phyloP scores from a whole-genome alignment of 92 coral and sea anemone species.

The Bergia puertoricense region DNA sequence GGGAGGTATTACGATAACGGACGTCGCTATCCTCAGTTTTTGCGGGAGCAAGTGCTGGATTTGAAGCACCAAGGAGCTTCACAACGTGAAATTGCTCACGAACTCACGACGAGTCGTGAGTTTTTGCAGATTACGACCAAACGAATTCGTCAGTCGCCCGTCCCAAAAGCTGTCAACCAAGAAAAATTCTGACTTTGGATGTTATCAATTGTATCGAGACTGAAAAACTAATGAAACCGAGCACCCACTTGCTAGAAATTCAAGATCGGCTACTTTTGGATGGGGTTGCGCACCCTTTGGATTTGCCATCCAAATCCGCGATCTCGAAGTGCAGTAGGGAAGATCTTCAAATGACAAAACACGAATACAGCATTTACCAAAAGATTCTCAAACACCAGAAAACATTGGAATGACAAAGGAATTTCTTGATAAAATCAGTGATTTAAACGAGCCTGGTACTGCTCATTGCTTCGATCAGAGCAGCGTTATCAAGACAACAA shows the following conservation, averaged over 20 bases:
- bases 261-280: conserved; percentile 41
- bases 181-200: background rate
- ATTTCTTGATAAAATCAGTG: conserved; percentile 9
- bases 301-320: background rate
- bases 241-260: conserved; percentile 43
- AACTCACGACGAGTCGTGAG: too few species aligned
- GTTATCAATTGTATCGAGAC: conserved; percentile 60
- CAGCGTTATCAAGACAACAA: conserved; percentile 30
- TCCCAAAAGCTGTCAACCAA: too few species aligned
- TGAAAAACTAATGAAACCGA: conserved; percentile 60
- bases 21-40: too few species aligned
- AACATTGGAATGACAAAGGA: background rate
- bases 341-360: background rate
- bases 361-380: background rate
- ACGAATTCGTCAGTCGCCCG: too few species aligned
- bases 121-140: too few species aligned
- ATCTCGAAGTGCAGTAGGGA: background rate
- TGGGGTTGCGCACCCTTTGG: background rate
- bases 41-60: too few species aligned
- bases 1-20: too few species aligned
- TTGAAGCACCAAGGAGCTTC: too few species aligned
- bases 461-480: too few species aligned
- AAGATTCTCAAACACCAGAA: background rate
- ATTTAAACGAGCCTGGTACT: conserved; percentile 24
- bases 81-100: too few species aligned